phyloP scores from a whole-genome alignment of 2,113 vertebrate species.

The Scytalopus superciliaris region DNA sequence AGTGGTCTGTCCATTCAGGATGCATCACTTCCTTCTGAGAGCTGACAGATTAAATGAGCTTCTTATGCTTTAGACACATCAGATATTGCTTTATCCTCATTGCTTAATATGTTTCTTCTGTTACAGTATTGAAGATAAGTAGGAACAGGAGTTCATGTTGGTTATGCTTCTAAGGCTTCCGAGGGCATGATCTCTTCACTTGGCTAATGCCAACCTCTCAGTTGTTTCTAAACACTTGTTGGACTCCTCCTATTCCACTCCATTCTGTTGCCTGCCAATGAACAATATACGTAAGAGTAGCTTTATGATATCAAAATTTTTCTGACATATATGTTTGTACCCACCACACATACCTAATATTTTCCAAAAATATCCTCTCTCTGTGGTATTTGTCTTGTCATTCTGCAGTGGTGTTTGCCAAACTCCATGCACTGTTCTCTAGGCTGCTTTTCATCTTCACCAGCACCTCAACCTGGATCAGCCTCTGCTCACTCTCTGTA shows the following conservation, averaged over 20 bases:
- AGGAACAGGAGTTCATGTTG: background rate
- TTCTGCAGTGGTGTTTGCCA: background rate
- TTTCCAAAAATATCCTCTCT: background rate
- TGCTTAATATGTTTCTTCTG: background rate
- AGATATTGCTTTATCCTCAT: background rate
- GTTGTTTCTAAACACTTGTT: background rate
- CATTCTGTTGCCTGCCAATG: background rate
- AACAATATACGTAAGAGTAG: background rate
- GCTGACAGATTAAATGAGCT: background rate
- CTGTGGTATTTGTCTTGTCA: background rate
- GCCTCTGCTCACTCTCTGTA: background rate
- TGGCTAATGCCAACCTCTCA: background rate
- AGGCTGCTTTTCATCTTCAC: background rate
- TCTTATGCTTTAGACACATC: background rate
- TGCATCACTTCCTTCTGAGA: slow-evolving; percentile 21
- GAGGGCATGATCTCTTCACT: background rate
- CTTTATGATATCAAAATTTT: background rate
- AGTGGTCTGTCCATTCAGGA: background rate
- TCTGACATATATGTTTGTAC: background rate
- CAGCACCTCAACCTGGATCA: background rate
- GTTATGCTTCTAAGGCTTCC: background rate
- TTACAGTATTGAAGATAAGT: background rate
- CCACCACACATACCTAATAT: background rate
- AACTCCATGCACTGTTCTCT: background rate
- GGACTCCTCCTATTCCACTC: background rate